Percentiles rank a stretch among this genome's conserved stretches.
These are phyloP conservation scores for Hyalella azteca DNA, from an alignment of 2,888 invertebrate genomes.

Conservation along the genomic window DNA sequence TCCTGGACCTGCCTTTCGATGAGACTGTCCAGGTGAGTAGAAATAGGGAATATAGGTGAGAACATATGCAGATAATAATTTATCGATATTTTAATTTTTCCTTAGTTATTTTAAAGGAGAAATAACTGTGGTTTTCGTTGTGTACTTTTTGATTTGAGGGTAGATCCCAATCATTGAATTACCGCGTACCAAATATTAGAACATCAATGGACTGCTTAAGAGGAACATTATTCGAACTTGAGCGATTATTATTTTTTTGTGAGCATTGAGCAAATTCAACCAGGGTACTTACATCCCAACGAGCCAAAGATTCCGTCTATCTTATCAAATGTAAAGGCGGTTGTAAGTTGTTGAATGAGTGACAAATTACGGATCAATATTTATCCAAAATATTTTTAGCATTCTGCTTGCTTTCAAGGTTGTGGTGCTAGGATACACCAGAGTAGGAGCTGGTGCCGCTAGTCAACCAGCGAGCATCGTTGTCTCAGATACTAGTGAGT, in stretches of 20 bases:
- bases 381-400: not conserved
- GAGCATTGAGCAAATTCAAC: not conserved
- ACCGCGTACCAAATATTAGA: too few relatives aligned
- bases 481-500: slow-evolving; percentile 1
- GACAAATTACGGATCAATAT: not conserved
- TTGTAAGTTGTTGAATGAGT: not conserved
- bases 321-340: not conserved
- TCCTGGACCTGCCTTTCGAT: slow-evolving; percentile 31
- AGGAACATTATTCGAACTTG: not conserved
- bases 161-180: too few relatives aligned
- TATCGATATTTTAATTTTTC: not conserved
- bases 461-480: not conserved
- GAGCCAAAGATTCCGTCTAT: not conserved
- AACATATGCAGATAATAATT: not conserved
- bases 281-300: not conserved
- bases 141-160: not conserved
- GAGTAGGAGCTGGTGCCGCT: slow-evolving; percentile 26
- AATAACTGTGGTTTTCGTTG: not conserved
- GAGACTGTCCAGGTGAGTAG: slow-evolving; percentile 3
- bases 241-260: not conserved
- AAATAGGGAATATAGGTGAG: not conserved
- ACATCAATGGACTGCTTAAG: too few relatives aligned
- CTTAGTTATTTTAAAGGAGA: not conserved
- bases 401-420: not conserved
- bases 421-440: slow-evolving; percentile 13